Conservation (phyloP, 2,113 vertebrate species). For the Phocoena phocoena region DNA sequence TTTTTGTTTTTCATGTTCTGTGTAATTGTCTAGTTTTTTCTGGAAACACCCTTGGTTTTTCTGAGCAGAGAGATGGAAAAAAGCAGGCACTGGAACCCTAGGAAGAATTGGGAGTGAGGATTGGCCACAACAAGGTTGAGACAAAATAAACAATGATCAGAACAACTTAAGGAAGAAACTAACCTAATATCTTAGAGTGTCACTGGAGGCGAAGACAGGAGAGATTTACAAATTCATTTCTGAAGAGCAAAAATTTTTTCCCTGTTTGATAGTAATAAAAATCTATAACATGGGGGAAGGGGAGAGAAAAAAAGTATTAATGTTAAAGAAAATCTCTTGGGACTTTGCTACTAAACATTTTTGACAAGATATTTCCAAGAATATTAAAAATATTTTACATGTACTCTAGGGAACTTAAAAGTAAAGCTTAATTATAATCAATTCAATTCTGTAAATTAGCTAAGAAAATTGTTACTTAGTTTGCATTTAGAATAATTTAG, state of each 20-base stretch:
- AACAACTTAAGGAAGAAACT: neutral
- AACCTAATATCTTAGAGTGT: neutral
- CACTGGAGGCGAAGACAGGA: neutral
- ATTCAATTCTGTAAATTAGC: neutral
- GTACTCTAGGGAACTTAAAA: neutral
- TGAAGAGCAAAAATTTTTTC: neutral
- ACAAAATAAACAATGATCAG: neutral
- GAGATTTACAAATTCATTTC: constrained; percentile 39
- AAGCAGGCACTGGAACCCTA: neutral
- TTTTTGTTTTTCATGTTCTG: neutral
- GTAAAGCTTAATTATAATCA: neutral
- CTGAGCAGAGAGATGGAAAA: neutral
- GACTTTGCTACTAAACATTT: neutral
- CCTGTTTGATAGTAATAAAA: neutral
- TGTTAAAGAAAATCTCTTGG: neutral
- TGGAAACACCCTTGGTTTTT: neutral
- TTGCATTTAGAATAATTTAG: constrained; percentile 25
- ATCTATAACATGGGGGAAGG: neutral
- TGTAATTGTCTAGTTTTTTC: neutral
- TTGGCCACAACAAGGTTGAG: neutral
- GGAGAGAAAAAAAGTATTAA: neutral
- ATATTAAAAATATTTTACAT: constrained; percentile 33
- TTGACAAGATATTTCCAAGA: constrained; percentile 8
- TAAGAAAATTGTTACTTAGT: constrained; percentile 35
- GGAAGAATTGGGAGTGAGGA: neutral